Evolutionary conservation across 1,140 invertebrate genomes (phyloP).

Genomic region (Drosophila quadrilineata): DNA sequence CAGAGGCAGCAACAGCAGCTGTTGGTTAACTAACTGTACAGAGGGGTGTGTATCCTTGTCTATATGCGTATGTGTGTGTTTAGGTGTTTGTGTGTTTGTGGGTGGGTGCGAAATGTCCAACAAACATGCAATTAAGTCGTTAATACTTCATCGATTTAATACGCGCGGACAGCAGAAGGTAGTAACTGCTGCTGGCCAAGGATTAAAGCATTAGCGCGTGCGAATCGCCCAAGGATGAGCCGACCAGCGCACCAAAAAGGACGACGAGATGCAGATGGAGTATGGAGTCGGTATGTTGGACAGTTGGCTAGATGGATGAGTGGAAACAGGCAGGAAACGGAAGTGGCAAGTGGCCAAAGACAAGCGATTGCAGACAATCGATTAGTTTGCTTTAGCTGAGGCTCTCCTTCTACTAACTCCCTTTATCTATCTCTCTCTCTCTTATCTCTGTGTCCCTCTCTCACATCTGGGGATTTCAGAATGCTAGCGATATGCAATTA

Average conservation of each 20-base stretch:
- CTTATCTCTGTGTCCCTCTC: neutral
- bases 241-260: neutral
- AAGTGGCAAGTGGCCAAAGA: constrained; percentile 41
- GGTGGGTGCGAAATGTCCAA: constrained; percentile 59
- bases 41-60: neutral
- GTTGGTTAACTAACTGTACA: no score
- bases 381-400: constrained; percentile 64
- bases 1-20: no score
- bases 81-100: neutral
- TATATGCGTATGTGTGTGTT: neutral
- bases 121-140: constrained; percentile 80
- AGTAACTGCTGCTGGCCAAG: constrained; percentile 45
- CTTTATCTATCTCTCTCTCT: neutral
- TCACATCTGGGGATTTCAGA: neutral
- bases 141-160: constrained; percentile 79
- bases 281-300: no score
- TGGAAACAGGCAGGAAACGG: constrained; percentile 41
- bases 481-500: constrained; percentile 65
- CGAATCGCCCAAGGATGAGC: constrained; percentile 55
- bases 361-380: constrained; percentile 67
- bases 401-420: neutral
- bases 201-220: constrained; percentile 74
- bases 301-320: neutral
- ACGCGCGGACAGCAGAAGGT: constrained; percentile 50
- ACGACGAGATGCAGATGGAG: no score